Conservation (phyloP, 2,113 vertebrate species). For the Greenwoodochromis staneri region DNA sequence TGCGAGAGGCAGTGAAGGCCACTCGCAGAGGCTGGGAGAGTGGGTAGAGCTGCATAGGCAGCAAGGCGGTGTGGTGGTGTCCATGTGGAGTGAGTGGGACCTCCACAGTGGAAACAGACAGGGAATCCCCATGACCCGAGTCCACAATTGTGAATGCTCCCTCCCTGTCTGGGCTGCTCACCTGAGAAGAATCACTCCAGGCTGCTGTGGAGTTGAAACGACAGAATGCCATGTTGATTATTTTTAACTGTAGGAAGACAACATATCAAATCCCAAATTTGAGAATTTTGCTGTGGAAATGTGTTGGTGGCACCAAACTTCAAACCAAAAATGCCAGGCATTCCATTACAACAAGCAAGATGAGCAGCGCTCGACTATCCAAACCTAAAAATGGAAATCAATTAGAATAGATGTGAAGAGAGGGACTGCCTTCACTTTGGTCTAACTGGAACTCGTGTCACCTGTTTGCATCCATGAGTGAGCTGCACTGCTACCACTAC, state of each 20-base stretch:
- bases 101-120: conserved; percentile 81
- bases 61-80: conserved; percentile 74
- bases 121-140: conserved; percentile 86
- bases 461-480: neutral
- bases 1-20: conserved; percentile 90
- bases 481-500: neutral
- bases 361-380: accelerated
- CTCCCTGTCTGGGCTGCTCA: conserved; percentile 90
- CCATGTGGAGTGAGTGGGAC: conserved; percentile 77
- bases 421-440: accelerated
- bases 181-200: conserved; percentile 92
- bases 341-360: neutral
- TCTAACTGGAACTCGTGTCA: neutral
- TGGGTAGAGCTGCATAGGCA: conserved; percentile 85
- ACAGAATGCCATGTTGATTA: neutral
- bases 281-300: neutral
- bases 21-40: conserved; percentile 87
- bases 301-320: neutral
- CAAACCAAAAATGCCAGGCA: neutral
- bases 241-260: neutral
- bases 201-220: conserved; percentile 58
- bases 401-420: neutral
- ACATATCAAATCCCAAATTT: neutral
- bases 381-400: neutral
- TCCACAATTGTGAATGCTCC: conserved; percentile 78